Base-by-base conservation (phyloP, 2,888 invertebrate genomes). In the Digitonthophagus gazella region DNA sequence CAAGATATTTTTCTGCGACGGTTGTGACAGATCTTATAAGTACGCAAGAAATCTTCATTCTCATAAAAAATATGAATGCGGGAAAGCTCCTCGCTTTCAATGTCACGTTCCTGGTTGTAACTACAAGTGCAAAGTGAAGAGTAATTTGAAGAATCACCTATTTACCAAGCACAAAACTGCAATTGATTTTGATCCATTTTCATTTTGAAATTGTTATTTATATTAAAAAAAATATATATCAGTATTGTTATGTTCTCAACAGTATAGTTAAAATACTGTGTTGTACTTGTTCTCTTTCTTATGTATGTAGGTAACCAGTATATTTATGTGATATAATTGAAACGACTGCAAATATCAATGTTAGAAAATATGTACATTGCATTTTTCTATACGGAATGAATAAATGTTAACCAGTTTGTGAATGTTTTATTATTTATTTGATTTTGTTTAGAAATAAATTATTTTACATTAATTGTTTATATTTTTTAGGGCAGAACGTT, bases 81-180 rank as follows among this genome's bases (percentile, higher is more conserved):
- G 77, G 16, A 74, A 76, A 63, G 74, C 77, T 57, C 73, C 78
- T 3, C 73, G 69, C 55, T 79, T 78, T 71, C 66, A 70, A 44
- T 80, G 80, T 67, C 69, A 74, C 11, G 73, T 79, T 54, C 68
- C 67, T 2, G 65, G 64, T 28, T 72, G 72, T 16, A 44, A 63
- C 8, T 69, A 67, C 15, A 68, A 67, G 28, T 65, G 66, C 15
- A 70, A 68, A 65, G 64, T 66, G 8, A 72, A 71, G 63, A 69
- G 72, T 2, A 72, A 72, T n/a, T 56, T 75, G 2, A 75, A 74
- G 63, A 69, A 72, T 55, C 74, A 74, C 58, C 56, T 72, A 56
- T 22, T 68, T 55, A 68, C 66, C 54, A 73, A 69, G 64, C 72
- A 73, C 20, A 68, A 67, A 63, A 65, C 69, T 15, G 28, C 54